Evolutionary conservation across 2,888 invertebrate species (phyloP), one percentile per base, ranked within the genome.

Genomic region (Tetheella fluctuosa): DNA sequence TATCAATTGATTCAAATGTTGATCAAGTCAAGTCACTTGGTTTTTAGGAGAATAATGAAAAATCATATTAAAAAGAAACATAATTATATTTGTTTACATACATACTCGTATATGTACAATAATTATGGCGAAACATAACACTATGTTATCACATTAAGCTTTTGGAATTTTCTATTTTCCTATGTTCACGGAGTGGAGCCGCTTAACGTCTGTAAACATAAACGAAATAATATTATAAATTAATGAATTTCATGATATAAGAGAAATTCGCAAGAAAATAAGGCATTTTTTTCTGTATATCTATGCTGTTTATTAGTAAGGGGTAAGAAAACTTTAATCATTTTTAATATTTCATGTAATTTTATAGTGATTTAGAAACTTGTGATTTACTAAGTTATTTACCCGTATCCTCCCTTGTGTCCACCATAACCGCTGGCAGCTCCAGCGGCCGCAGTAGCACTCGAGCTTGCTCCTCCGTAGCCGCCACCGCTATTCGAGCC

Each of bases 71-170:
- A n/a, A 55, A 55, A 34, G 13, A 55, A 34, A 34, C 23, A 34
- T 55, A 34, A 20, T 25, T 55, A 23, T 55, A 34, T 55, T 34
- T 23, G 12, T 20, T 17, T 4, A 55, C 23, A 55, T 70, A 77
- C 61, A 74, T 71, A n/a, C n/a, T n/a, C n/a, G n/a, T n/a, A 48
- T 48, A 48, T 68, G 61, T 65, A 74, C 68, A 73, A 55, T 54
- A 64, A 65, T 65, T 76, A 81, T 80, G 77, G 73, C 73, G 74
- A 73, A 63, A 48, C 48, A 63, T 73, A 72, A 71, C 65, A 65
- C 72, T 71, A 70, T 68, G 37, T 60, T 86, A 88, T 88, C 87
- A 88, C 87, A 86, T 78, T 81, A 68, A 67, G 80, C 75, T 81
- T 82, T 80, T 77, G 68, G 67, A 68, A 63, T 67, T 70, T 64